These are phyloP conservation scores for Vollenhovia emeryi DNA, from an alignment of 1,140 invertebrate species.

Conservation along the genomic window DNA sequence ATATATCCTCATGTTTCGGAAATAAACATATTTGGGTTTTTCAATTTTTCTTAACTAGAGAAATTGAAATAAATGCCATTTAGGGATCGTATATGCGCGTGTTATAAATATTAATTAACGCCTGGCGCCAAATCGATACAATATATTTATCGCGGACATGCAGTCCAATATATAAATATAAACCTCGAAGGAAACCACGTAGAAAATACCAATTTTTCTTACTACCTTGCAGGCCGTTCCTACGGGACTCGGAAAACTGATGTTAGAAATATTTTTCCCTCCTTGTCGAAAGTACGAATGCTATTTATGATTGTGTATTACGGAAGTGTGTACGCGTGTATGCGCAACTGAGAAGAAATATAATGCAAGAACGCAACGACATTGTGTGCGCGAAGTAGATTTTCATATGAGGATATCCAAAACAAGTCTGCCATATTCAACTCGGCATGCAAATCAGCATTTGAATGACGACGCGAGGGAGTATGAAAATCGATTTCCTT, in stretches of 20 bases:
- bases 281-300: slow-evolving; percentile 21
- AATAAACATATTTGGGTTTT: background rate
- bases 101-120: background rate
- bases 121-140: background rate
- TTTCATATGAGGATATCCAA: slow-evolving; percentile 43
- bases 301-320: slow-evolving; percentile 31
- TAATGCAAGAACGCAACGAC: slow-evolving; percentile 33
- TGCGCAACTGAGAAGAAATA: slow-evolving; percentile 1
- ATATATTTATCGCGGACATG: background rate
- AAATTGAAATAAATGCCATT: too few relatives aligned
- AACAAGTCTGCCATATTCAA: slow-evolving; percentile 49
- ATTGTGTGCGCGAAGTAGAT: slow-evolving; percentile 16
- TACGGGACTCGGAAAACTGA: slow-evolving; percentile 10
- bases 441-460: slow-evolving; percentile 42
- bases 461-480: slow-evolving; percentile 42
- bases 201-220: slow-evolving; percentile 38
- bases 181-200: background rate
- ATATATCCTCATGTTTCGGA: background rate
- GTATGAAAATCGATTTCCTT: slow-evolving; percentile 59
- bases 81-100: background rate
- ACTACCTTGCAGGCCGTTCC: background rate
- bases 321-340: background rate
- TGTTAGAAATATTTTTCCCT: slow-evolving; percentile 36
- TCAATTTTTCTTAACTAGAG: background rate
- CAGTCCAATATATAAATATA: background rate